These are phyloP conservation scores for Daubentonia madagascariensis DNA, from an alignment of 2,113 vertebrate genomes.

Conservation along the genomic window DNA sequence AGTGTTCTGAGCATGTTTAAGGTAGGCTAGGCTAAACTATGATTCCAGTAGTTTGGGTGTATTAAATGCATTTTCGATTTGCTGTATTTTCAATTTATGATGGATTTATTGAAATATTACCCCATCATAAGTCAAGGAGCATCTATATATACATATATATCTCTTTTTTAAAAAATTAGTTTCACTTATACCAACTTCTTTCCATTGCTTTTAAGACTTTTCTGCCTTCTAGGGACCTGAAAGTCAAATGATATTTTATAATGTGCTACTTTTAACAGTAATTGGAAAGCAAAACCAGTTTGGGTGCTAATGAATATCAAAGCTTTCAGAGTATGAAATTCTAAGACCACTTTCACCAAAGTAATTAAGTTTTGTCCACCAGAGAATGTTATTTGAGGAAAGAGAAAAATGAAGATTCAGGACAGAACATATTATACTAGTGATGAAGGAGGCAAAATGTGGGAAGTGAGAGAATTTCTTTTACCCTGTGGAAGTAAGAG, in stretches of 20 bases:
- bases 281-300: constrained; percentile 38
- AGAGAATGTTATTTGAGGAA: constrained; percentile 36
- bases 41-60: no score
- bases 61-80: no score
- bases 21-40: no score
- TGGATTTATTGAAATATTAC: not conserved
- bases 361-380: constrained; percentile 37
- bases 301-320: not conserved
- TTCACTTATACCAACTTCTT: not conserved
- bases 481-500: constrained; percentile 24
- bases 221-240: not conserved
- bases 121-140: not conserved
- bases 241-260: constrained; percentile 9
- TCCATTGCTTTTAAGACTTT: constrained; percentile 4
- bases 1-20: not conserved
- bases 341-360: constrained; percentile 5
- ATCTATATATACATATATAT: not conserved
- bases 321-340: constrained; percentile 7
- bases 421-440: not conserved
- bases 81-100: not conserved
- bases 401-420: constrained; percentile 40
- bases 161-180: not conserved
- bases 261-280: constrained; percentile 9
- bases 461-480: constrained; percentile 14
- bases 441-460: constrained; percentile 19